Conservation (phyloP, 2,888 invertebrate species). For the Morinoia aosen region DNA sequence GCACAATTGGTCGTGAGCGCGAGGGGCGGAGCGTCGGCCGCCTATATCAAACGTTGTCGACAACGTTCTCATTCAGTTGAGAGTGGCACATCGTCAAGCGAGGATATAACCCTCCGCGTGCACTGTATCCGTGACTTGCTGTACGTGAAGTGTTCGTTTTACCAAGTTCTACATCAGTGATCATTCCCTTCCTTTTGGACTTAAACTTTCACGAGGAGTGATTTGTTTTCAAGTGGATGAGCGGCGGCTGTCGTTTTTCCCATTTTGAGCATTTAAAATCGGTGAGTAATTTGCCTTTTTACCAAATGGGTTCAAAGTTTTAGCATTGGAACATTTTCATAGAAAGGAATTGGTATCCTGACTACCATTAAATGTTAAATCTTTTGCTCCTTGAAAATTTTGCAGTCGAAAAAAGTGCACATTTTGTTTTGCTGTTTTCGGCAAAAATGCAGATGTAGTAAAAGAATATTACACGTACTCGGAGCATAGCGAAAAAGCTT, state of each 20-base stretch:
- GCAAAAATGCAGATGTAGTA: too few relatives aligned
- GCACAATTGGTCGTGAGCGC: constrained; percentile 7
- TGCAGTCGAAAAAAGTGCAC: too few relatives aligned
- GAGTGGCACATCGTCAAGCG: neutral
- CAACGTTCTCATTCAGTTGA: constrained; percentile 50
- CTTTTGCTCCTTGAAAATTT: neutral
- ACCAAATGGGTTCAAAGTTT: neutral
- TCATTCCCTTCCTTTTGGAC: neutral
- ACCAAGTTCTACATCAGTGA: neutral
- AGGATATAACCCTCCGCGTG: neutral
- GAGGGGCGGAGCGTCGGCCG: constrained; percentile 29
- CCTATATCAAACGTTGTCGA: constrained; percentile 53
- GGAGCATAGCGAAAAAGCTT: too few relatives aligned
- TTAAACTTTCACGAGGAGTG: neutral
- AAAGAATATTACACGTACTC: too few relatives aligned
- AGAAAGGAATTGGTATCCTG: neutral
- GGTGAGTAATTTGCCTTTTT: neutral
- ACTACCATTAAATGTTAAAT: neutral
- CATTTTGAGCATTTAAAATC: neutral
- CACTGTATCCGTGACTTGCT: constrained; percentile 36
- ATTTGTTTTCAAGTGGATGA: neutral
- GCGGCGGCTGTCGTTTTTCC: neutral
- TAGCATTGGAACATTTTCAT: neutral
- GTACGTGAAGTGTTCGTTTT: neutral
- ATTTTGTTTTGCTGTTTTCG: too few relatives aligned